Percentiles rank a stretch among this genome's conserved stretches.
phyloP scores from a whole-genome alignment of 2,113 vertebrate species.

The Rhodinocichla rosea region DNA sequence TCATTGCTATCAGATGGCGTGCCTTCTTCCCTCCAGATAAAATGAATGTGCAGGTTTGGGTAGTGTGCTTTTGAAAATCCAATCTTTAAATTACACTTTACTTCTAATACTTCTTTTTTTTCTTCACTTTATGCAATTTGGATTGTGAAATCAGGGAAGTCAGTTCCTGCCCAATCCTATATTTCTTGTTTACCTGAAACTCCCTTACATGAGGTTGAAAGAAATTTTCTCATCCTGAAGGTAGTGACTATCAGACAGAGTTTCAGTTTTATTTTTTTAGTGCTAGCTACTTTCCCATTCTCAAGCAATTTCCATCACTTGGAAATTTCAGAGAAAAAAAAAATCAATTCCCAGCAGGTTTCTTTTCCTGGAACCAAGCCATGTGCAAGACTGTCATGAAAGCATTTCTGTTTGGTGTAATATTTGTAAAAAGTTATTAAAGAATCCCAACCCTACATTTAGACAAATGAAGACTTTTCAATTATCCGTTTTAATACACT shows the following conservation, averaged over 20 bases:
- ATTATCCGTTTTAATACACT: conserved; percentile 36
- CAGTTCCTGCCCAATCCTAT: background rate
- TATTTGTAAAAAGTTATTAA: conserved; percentile 30
- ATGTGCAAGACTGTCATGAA: background rate
- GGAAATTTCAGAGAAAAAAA: background rate
- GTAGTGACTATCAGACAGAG: background rate
- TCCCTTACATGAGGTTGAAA: background rate
- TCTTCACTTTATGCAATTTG: background rate
- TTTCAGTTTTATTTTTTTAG: background rate
- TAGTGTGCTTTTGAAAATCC: conserved; percentile 19
- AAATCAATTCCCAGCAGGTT: background rate
- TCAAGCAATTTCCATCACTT: background rate
- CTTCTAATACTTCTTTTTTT: background rate
- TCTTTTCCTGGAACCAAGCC: background rate
- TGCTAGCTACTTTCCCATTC: background rate
- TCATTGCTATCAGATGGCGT: conserved; percentile 21
- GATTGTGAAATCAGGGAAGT: background rate
- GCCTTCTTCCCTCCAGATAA: background rate
- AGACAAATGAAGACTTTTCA: conserved; percentile 38
- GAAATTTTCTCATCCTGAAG: background rate
- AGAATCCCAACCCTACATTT: conserved; percentile 24
- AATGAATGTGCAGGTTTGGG: conserved; percentile 10
- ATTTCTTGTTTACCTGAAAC: background rate
- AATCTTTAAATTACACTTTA: conserved; percentile 32
- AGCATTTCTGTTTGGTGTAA: conserved; percentile 9